Evolutionary conservation across 2,113 vertebrate species (phyloP).

Genomic region (Ammodytes marinus): DNA sequence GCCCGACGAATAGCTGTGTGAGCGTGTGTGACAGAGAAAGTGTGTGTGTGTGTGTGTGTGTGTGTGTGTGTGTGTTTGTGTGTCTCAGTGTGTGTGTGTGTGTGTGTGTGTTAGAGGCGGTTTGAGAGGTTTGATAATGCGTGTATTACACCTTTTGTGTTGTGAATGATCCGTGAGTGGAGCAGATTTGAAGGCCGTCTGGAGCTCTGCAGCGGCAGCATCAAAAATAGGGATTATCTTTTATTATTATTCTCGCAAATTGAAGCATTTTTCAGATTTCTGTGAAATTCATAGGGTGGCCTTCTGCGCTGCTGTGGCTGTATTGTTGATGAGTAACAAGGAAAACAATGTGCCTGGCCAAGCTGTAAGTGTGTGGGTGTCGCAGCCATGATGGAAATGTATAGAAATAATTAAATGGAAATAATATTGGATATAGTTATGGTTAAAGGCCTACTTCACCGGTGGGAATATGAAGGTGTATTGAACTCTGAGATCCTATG

Average conservation of each 20-base stretch:
- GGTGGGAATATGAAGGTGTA: too few relatives aligned
- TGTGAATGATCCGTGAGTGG: neutral
- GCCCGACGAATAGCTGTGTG: too few relatives aligned
- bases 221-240: neutral
- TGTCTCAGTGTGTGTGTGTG: too few relatives aligned
- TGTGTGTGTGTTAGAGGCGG: too few relatives aligned
- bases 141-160: constrained; percentile 6
- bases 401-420: too few relatives aligned
- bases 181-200: neutral
- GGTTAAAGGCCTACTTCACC: too few relatives aligned
- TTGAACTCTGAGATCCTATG: too few relatives aligned
- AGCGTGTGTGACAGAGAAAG: too few relatives aligned
- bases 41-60: too few relatives aligned
- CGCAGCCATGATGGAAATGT: too few relatives aligned
- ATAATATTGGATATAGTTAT: too few relatives aligned
- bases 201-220: neutral
- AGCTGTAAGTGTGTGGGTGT: neutral
- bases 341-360: neutral
- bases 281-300: neutral
- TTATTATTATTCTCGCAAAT: neutral
- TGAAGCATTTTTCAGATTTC: neutral
- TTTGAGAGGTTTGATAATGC: neutral
- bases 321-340: neutral
- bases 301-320: neutral
- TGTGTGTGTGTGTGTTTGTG: too few relatives aligned